Evolutionary conservation across 2,888 invertebrate genomes (phyloP), one percentile per base, ranked within the genome.

Genomic region (Noctua fimbriata): DNA sequence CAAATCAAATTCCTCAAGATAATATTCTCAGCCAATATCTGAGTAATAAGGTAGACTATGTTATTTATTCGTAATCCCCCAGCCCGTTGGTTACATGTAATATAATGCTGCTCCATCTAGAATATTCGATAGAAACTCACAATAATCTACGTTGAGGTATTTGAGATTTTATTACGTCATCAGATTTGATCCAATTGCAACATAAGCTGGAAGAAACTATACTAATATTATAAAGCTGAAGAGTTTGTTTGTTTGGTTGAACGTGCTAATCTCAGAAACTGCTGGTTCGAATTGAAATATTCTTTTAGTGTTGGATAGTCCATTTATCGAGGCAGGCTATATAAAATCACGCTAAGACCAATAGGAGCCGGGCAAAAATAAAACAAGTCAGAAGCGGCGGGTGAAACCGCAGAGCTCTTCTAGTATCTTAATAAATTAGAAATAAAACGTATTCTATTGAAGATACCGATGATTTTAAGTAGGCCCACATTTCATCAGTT

Each of bases 111-210:
- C n/a, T 12, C 28, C 12, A 28, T 36, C 10, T 28, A 47, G 44
- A 63, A 55, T 69, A 74, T 47, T 74, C 24, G 16, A 74, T 74
- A 3, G 36, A 36, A 81, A 63, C 52, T 16, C 47, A 18, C 74
- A 28, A 36, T 65, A 49, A 28, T 47, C 7, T 55, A 47, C 18
- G 10, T 44, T n/a, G 21, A 4, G 6, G 1, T 24, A 47, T 41
- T 58, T 36, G 32, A 52, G 28, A 60, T 69, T 58, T 36, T 47
- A 55, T 60, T 52, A 18, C 28, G 24, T 28, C 9, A n/a, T 44
- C 32, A 36, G 16, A n/a, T 67, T 58, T 58, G 18, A 67, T 73
- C 14, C n/a, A 7, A 66, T 52, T 6, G 5, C 32, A 49, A 44
- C 7, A 0, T 21, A n/a, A 18, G 3, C 16, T n/a, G 16, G 1